A percentile compares a stretch with the other conserved stretches of the same genome.
Evolutionary conservation across 1,140 invertebrate species (phyloP).

Genomic region (Aphis craccivora): DNA sequence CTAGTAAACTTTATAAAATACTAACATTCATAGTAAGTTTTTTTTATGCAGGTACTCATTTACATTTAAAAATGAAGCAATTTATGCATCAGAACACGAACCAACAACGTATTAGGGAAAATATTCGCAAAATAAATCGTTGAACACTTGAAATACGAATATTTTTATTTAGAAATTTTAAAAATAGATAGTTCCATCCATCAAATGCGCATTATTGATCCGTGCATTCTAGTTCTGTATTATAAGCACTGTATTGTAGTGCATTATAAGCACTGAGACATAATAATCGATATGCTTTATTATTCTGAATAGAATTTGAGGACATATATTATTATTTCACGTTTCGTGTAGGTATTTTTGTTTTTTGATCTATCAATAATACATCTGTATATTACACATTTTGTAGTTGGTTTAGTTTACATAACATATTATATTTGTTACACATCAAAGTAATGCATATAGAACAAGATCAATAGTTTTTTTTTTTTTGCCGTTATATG

Average conservation of each 20-base stretch:
- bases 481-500: neutral
- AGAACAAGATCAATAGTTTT: neutral
- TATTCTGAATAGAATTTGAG: neutral
- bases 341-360: neutral
- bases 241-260: too few species aligned
- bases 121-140: neutral
- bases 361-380: neutral
- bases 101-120: neutral
- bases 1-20: constrained; percentile 2
- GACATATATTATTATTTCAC: neutral
- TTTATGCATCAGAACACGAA: neutral
- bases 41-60: neutral
- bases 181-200: neutral
- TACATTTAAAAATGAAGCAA: neutral
- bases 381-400: neutral
- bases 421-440: neutral
- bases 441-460: neutral
- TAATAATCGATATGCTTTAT: neutral
- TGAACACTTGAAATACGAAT: neutral
- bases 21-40: neutral
- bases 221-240: neutral
- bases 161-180: neutral
- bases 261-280: neutral
- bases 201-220: neutral
- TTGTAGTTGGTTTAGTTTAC: neutral